Evolutionary conservation across 2,113 vertebrate genomes (phyloP).

Genomic region (Sphaerodactylus townsendi): DNA sequence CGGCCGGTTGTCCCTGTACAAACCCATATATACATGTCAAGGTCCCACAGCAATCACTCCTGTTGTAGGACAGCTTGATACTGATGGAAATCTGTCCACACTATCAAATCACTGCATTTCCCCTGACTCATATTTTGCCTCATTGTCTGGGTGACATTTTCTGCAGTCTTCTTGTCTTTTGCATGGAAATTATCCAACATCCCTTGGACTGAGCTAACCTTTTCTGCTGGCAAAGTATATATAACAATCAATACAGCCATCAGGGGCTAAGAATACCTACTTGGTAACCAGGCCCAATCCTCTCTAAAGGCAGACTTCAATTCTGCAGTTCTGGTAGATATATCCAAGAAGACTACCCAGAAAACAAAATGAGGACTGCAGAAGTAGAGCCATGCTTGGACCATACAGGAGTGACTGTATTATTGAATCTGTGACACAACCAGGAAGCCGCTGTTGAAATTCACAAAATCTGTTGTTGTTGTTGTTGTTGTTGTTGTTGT

Average conservation of each 20-base stretch:
- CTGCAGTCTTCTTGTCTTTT: constrained; percentile 7
- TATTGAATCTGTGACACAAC: background rate
- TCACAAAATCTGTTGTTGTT: background rate
- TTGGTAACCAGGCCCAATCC: constrained; percentile 19
- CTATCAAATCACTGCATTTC: background rate
- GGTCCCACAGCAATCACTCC: background rate
- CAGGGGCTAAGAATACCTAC: background rate
- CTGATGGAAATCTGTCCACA: background rate
- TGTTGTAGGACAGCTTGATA: background rate
- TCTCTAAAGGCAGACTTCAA: background rate
- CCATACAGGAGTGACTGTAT: background rate
- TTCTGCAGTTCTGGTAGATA: background rate
- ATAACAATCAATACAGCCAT: constrained; percentile 26
- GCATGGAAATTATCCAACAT: background rate
- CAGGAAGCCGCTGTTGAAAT: background rate
- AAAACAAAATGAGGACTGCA: background rate
- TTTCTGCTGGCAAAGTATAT: background rate
- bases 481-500: too few species aligned
- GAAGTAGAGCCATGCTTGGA: background rate
- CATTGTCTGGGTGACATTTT: constrained; percentile 1
- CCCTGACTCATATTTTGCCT: background rate
- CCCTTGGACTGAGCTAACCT: constrained; percentile 31
- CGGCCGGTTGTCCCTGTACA: too few species aligned
- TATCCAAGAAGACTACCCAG: background rate
- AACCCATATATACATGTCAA: background rate